Evolutionary conservation across 2,797 vertebrate genomes (phyloP), one percentile per base, ranked within the genome.

Genomic region (Streptopelia turtur): DNA sequence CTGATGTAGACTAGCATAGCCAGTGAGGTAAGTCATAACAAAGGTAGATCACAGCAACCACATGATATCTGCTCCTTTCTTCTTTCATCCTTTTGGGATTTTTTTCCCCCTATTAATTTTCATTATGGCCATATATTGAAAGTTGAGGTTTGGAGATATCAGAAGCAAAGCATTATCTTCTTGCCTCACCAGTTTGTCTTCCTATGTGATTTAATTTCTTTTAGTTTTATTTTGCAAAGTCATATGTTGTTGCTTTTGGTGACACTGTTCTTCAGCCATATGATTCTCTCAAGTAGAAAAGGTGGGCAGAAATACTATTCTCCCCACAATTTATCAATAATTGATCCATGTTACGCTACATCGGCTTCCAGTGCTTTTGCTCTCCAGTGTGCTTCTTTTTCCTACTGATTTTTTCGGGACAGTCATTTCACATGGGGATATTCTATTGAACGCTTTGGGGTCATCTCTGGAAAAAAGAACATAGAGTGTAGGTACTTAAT

Each of bases 351-450:
- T 59, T 74, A 43, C 31, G 47, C 33, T 55, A 2, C 49, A 45
- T 70, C 72, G 80, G 22, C 43, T 93, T 86, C 72, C 72, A 55
- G 41, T 45, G 13, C 11, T 85, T 94, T 47, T 25, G 8, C 5
- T 82, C 41, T 56, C 49, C 21, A 21, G 13, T 0, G 0, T 1
- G 0, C 45, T 90, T 55, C 8, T 57, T 84, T 88, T 63, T 85
- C 50, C 72, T 77, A 3, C 35, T 78, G 68, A 83, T 71, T 74
- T 90, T 93, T 93, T 93, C 64, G 91, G 77, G 61, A 75, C 11
- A 2, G 11, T 77, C 12, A 13, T 92, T 90, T 56, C 83, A 68
- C 22, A 4, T 43, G 61, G 56, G 72, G 55, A 75, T 80, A 22
- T 55, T 39, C 28, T 24, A 65, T 52, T 31, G 76, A 92, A 78